These are phyloP conservation scores for Lepilemur ruficaudatus DNA, from an alignment of 2,797 vertebrate species.

Conservation along the genomic window DNA sequence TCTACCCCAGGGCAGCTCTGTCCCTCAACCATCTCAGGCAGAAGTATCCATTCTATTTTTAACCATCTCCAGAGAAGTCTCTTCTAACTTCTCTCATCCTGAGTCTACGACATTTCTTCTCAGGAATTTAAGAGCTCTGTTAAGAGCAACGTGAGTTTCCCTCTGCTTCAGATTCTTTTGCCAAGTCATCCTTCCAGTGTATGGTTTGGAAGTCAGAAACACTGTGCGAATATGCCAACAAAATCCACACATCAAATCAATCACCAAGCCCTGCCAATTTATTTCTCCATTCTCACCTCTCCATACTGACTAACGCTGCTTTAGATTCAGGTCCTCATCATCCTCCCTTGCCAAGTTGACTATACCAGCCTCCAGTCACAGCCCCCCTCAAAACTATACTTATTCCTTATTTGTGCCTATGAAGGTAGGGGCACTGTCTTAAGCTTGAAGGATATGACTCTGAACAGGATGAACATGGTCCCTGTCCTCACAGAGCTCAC, in stretches of 20 bases:
- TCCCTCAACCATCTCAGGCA: background rate
- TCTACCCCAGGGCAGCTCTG: conserved; percentile 45
- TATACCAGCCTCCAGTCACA: background rate
- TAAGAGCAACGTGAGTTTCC: background rate
- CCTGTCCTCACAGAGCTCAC: background rate
- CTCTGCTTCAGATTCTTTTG: conserved; percentile 8
- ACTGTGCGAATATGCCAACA: background rate
- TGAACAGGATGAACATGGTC: background rate
- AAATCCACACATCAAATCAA: background rate
- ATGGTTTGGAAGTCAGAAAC: conserved; percentile 19
- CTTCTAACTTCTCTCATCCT: conserved; percentile 47
- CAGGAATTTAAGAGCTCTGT: conserved; percentile 46
- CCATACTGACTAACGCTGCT: background rate
- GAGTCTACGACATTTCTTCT: background rate
- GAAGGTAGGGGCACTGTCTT: background rate
- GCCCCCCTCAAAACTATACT: background rate
- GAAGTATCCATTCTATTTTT: conserved; percentile 60
- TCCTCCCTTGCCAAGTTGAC: background rate
- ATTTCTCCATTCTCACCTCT: background rate
- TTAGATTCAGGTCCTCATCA: background rate
- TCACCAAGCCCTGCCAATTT: background rate
- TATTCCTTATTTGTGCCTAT: background rate
- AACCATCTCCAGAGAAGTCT: conserved; percentile 52
- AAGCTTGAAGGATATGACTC: background rate
- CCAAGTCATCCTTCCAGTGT: conserved; percentile 43